Base-by-base conservation (phyloP, 1,140 invertebrate genomes). In the Nylanderia fulva region DNA sequence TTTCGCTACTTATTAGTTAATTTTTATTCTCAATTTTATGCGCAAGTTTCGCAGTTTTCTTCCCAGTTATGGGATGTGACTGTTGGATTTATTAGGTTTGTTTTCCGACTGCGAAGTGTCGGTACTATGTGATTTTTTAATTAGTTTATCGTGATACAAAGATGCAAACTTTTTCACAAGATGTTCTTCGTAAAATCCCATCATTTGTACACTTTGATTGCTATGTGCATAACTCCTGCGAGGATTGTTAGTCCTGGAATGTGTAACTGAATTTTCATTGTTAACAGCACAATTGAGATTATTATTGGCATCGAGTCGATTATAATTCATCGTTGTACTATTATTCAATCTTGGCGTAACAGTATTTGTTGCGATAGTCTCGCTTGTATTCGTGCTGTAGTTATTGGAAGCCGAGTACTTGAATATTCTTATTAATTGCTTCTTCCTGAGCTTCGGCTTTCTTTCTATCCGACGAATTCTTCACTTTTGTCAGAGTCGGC, bases 341-440 rank as follows among this genome's bases (percentile, higher is more conserved):
- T 75, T 93, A 54, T 76, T 85, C 1, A 90, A 69, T 77, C 90
- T 93, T 27, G 89, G 68, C 79, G 85, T 83, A 42, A 80, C 42
- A 60, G 74, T 18, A 76, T 91, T 92, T 3, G 60, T 21, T 27
- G 68, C 60, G 36, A 60, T 54, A 80, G 21, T 80, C 15, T 94
- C 92, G 39, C 75, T 92, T 2, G 88, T 72, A 88, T 88, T 90
- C 54, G 79, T 77, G 64, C 60, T 83, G 18, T 85, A 74, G 85
- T 77, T 84, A 48, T 9, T 79, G 18, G 39, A 24, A 42, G 21
- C 72, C 60, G 52, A 92, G 91, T 11, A 94, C 92, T 54, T 93
- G 92, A 2, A 93, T 92, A 42, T 92, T 93, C 58, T 94, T 94
- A 69, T 91, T 94, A 15, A 93, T 92, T 2, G 93, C 93, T 80